Evolutionary conservation across 2,797 vertebrate genomes (phyloP).

Genomic region (Leuciscus waleckii): DNA sequence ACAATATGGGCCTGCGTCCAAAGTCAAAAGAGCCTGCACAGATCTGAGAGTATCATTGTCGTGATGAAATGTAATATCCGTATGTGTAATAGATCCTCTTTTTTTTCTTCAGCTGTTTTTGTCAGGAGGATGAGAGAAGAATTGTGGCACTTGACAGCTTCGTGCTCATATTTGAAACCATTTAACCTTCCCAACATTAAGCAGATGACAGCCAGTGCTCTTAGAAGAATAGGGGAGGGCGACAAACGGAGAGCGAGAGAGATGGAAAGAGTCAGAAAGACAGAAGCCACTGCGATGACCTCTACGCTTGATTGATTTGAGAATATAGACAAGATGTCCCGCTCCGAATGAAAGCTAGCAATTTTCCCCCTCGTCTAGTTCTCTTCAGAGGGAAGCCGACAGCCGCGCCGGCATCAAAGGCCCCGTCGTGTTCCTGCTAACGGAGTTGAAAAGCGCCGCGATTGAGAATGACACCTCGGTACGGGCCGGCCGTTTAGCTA

Average conservation of each 20-base stretch:
- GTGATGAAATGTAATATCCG: slow-evolving; percentile 47
- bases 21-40: slow-evolving; percentile 26
- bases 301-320: slow-evolving; percentile 80
- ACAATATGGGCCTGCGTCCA: slow-evolving; percentile 5
- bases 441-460: slow-evolving; percentile 67
- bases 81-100: slow-evolving; percentile 36
- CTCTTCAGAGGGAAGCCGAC: slow-evolving; percentile 69
- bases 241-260: slow-evolving; percentile 53
- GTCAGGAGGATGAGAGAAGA: slow-evolving; percentile 68
- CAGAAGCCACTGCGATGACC: slow-evolving; percentile 74
- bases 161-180: slow-evolving; percentile 71
- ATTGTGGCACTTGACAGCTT: slow-evolving; percentile 72
- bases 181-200: slow-evolving; percentile 78
- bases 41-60: slow-evolving; percentile 28
- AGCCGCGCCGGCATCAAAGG: slow-evolving; percentile 70
- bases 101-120: slow-evolving; percentile 40
- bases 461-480: slow-evolving; percentile 70
- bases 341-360: slow-evolving; percentile 77
- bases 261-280: slow-evolving; percentile 32
- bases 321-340: slow-evolving; percentile 80
- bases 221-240: slow-evolving; percentile 53
- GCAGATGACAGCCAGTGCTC: slow-evolving; percentile 71
- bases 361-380: slow-evolving; percentile 78
- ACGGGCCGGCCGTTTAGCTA: slow-evolving; percentile 61
- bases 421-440: slow-evolving; percentile 67